Base-by-base conservation (phyloP, 35 echinoderm and acorn worm species). In the Lytechinus pictus region DNA sequence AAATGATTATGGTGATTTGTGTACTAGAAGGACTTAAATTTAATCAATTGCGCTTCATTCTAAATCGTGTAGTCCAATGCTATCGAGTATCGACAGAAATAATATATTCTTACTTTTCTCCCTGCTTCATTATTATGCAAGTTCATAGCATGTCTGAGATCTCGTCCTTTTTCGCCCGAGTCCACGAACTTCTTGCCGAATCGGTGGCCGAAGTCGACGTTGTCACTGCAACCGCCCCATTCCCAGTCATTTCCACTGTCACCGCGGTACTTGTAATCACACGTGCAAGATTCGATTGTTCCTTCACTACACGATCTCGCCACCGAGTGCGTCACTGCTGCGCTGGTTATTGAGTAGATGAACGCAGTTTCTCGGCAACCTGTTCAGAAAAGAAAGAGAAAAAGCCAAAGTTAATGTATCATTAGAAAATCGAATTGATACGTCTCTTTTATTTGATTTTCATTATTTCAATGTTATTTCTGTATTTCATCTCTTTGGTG, bases 141-240 rank as follows among this genome's bases (percentile, higher is more conserved):
- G 96, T 99, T 99, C 95, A 99, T 98, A 8, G 96, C 56, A 89
- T 95, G 96, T 89, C 97, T 72, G 13, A 97, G 96, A 94, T 99
- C 98, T 56, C 89, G 97, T 92, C 97, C 98, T 71, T 96, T 98
- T 88, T 99, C 98, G 60, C 97, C 97, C 4, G 98, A 96, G 86
- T 99, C 98, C 12, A 99, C 98, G 57, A 99, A 99, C 94, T 99
- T 99, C 95, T 95, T 96, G 16, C 97, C 95, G 91, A 99, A 98
- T 13, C 96, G 52, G 28, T 97, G 94, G 14, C 98, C 98, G 55
- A 98, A 99, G 10, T 94, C 95, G 14, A 94, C 97, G 55, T 99
- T 99, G 86, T 99, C 98, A 91, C 97, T 99, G 92, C 98, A 99
- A 5, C 98, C 98, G 6, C 98, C 97, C 98, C 98, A 99, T 71